Evolutionary conservation across 2,113 vertebrate species (phyloP), one percentile per base, ranked within the genome.

Genomic region (Todiramphus saurophagus): DNA sequence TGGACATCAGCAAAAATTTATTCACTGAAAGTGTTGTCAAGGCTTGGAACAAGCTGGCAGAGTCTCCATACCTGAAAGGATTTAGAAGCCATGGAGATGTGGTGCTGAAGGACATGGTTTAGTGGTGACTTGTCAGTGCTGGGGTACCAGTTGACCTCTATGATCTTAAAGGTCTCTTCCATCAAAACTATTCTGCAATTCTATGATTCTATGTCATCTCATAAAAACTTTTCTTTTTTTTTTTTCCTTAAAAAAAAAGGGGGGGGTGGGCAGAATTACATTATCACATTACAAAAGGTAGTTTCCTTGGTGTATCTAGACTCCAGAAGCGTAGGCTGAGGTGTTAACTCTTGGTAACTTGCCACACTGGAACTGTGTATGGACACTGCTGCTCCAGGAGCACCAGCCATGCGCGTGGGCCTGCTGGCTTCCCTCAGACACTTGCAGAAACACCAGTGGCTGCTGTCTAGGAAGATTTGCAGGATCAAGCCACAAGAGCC

Each of bases 281-380:
- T 20, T 20, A 10, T 46, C 19, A 19, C 50, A 25, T 50, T 25
- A 9, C 50, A 50, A 74, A 66, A 70, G 77, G 20, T 10, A 13
- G 18, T 53, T 77, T 70, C 9, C 8, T 78, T 11, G 7, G 2
- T 41, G 5, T 74, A 25, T 37, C 16, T 53, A 20, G 44, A 58
- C 25, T 81, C 11, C 11, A 69, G 44, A 83, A 55, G 2, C 3
- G 4, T 18, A 53, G 64, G 80, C 14, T 14, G 17, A 77, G 14
- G 17, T 6, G 1, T 56, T 74, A 63, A 14, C 24, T 44, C 8
- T 31, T 41, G 11, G 6, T 74, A 24, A 28, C 1, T 23, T 27
- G 5, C 10, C 25, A 5, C 12, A 6, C 8, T 84, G 56, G 55
- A 69, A 58, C 21, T 0, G 1, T 1, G 1, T 6, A 23, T 0